Evolutionary conservation across 2,113 vertebrate species (phyloP), one percentile per base, ranked within the genome.

Genomic region (Hippocampus guttulatus): DNA sequence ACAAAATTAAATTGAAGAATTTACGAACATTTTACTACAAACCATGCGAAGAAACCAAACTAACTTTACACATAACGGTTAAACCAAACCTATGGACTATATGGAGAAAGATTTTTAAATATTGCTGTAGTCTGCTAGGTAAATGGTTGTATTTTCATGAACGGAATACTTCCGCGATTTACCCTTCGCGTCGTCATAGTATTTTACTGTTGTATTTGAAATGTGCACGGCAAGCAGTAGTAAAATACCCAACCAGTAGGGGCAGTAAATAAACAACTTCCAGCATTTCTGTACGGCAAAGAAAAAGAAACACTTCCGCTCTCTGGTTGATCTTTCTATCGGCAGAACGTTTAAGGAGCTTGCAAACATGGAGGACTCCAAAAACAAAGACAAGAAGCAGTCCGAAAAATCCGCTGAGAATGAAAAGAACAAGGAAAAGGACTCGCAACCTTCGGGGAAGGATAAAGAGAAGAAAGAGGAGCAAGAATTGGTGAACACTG

Each of bases 391-490:
- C 60, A 93, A 87, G 43, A 92, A 90, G 41, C 84, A 75, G 58
- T 18, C 83, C 3, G 91, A 92, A 68, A 91, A 92, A 83, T 82
- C 75, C 0, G 90, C 92, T 72, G 90, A 91, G 58, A 92, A 92
- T 67, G 87, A 91, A 0, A 92, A 92, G 51, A 89, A 88, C 1
- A 92, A 92, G 33, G 90, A 89, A 0, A 90, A 90, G 76, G 83
- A 82, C 18, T 73, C 84, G 21, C 75, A 90, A 71, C 45, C 85
- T 21, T 63, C 89, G 0, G 91, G 90, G 6, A 93, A 92, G 69
- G 92, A 91, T 8, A 93, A 93, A 61, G 92, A 91, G 1, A 92
- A 93, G 84, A 93, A 93, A 79, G 92, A 92, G 70, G 93, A 93
- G 52, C 90, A 92, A 65, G 93, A 94, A 68, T 68, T 94, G 87